Conservation (phyloP, 2,888 invertebrate species). For the Scaptomyza parva region DNA sequence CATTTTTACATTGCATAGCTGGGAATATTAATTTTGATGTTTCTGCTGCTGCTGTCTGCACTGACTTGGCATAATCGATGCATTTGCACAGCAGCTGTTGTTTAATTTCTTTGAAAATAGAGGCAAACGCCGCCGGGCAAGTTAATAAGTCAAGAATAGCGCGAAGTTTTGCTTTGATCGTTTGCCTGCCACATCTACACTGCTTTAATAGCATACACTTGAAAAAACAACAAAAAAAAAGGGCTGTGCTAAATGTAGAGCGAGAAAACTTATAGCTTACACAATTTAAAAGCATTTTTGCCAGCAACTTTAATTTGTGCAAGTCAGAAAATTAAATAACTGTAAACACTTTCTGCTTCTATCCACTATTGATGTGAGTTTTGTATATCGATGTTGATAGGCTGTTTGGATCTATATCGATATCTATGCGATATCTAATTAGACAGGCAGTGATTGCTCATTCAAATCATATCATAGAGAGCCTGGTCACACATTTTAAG, state of each 20-base stretch:
- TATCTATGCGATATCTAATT: background rate
- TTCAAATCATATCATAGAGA: too few species aligned
- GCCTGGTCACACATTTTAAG: too few species aligned
- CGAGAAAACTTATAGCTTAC: background rate
- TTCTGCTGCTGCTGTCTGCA: constrained; percentile 34
- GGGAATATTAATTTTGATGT: constrained; percentile 71
- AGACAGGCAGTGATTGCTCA: background rate
- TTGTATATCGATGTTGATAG: background rate
- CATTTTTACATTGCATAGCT: constrained; percentile 64
- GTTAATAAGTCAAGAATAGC: constrained; percentile 65
- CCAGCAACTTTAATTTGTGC: background rate
- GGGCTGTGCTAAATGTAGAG: background rate
- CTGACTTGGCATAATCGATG: constrained; percentile 72
- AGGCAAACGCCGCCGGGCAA: constrained; percentile 48
- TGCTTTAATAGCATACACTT: constrained; percentile 17
- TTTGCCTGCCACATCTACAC: constrained; percentile 4
- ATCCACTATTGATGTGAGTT: background rate
- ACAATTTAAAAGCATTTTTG: background rate
- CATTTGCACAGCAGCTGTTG: constrained; percentile 53
- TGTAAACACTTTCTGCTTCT: background rate
- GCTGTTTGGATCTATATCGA: background rate
- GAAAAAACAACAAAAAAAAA: constrained; percentile 1
- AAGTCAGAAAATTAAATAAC: background rate
- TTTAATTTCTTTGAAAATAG: constrained; percentile 63
- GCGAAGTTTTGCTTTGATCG: constrained; percentile 54